A percentile compares a stretch with the other conserved stretches of the same genome.
Conservation (phyloP, 2,113 vertebrate species). For the Vimba vimba region DNA sequence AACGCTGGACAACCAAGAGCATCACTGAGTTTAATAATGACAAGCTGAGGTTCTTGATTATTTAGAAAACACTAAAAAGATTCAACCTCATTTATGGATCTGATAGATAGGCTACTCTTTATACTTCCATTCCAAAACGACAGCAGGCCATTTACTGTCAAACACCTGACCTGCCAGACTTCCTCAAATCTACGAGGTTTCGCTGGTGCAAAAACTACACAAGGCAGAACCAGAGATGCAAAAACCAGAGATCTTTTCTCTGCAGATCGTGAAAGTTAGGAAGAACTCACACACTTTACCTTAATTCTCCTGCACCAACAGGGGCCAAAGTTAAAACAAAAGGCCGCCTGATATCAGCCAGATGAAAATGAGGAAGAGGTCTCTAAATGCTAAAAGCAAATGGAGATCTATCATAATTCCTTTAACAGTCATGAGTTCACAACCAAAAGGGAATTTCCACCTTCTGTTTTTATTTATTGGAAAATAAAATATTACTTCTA, state of each 20-base stretch:
- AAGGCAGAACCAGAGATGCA: neutral
- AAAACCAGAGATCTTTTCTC: neutral
- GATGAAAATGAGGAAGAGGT: slow-evolving; percentile 4
- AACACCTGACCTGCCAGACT: slow-evolving; percentile 29
- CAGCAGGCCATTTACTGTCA: neutral
- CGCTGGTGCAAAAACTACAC: slow-evolving; percentile 2
- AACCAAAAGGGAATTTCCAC: slow-evolving; percentile 35
- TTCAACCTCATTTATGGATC: neutral
- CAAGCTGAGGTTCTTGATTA: neutral
- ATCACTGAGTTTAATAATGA: neutral
- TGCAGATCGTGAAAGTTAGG: neutral
- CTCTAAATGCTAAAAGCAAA: neutral
- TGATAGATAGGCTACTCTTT: neutral
- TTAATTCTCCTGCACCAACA: neutral
- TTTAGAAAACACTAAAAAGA: neutral
- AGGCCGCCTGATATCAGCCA: neutral
- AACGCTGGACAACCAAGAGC: neutral
- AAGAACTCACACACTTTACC: neutral
- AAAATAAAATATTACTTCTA: neutral
- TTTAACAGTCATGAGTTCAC: neutral
- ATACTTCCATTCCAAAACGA: neutral
- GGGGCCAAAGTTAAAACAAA: neutral
- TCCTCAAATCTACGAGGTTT: slow-evolving; percentile 5
- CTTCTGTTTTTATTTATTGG: neutral
- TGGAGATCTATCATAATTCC: slow-evolving; percentile 7